Evolutionary conservation across 2,113 vertebrate genomes (phyloP).

Genomic region (Mastomys natalensis): DNA sequence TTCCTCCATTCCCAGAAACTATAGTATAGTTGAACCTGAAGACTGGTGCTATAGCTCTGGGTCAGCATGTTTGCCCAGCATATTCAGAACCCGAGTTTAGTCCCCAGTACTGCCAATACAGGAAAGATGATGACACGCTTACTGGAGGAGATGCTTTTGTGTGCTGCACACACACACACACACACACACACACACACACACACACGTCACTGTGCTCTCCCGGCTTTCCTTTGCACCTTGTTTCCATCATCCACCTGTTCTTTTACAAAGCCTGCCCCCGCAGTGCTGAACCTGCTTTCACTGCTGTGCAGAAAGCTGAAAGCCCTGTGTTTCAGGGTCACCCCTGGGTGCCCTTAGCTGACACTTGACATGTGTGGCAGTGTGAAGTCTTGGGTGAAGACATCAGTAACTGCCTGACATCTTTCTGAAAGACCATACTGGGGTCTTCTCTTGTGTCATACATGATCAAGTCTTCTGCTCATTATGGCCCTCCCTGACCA

Average conservation of each 20-base stretch:
- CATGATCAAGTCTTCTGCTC: not conserved
- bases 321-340: rapidly evolving
- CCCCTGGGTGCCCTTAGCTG: not conserved
- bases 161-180: not conserved
- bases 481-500: not conserved
- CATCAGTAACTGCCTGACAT: not conserved
- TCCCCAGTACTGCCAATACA: no score
- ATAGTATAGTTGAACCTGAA: not conserved
- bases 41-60: not conserved
- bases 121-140: not conserved
- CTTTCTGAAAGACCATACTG: not conserved
- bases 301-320: not conserved
- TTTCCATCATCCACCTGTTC: not conserved
- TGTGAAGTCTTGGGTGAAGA: not conserved
- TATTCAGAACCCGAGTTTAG: not conserved
- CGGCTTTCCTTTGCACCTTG: not conserved
- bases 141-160: not conserved
- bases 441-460: not conserved
- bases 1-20: not conserved
- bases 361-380: not conserved
- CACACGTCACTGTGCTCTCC: no score
- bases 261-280: not conserved
- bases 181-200: no score
- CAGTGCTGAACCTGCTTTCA: not conserved
- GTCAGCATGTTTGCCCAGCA: not conserved